Evolutionary conservation across 2,888 invertebrate genomes (phyloP), one percentile per base, ranked within the genome.

Genomic region (Dasysyrphus tricinctus): DNA sequence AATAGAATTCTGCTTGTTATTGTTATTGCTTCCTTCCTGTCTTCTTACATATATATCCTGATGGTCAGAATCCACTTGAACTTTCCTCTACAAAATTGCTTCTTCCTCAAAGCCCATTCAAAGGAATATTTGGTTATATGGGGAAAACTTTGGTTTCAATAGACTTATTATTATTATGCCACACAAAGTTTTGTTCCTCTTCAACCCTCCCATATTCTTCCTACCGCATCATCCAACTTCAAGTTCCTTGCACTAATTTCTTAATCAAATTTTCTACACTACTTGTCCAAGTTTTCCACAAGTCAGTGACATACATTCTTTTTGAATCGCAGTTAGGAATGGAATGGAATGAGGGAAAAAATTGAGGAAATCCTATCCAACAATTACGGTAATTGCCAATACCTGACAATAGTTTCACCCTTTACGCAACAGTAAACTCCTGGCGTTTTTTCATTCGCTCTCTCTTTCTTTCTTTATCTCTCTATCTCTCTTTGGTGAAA

Each of bases 321-420:
- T 67, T 12, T 29, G n/a, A 54, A 29, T 0, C 0, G 44, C n/a
- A 7, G 12, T 2, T 6, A 8, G 12, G 14, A 3, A 3, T 2
- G 3, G 24, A 3, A 24, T 24, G 24, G 24, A 44, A 16, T 4
- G 16, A 37, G 12, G 29, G 37, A 69, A 14, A 51, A 42, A 39
- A 49, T 54, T 67, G 9, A 47, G 34, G 61, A 78, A 84, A 84
- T 84, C 65, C 70, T 75, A 72, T 80, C 65, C 59, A 80, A 76
- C 80, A 84, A 84, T 84, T 84, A 84, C 80, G 14, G 57, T 80
- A 72, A 84, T 84, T 84, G 75, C 29, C 75, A 80, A 75, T 80
- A 84, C 74, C 83, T 84, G 80, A 80, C 72, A 59, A 70, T 75
- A n/a, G 61, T 7, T 54, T 19, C 39, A 39, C 39, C 29, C 24